Conservation (phyloP, 1,140 invertebrate genomes). For the Agrypnia vestita region DNA sequence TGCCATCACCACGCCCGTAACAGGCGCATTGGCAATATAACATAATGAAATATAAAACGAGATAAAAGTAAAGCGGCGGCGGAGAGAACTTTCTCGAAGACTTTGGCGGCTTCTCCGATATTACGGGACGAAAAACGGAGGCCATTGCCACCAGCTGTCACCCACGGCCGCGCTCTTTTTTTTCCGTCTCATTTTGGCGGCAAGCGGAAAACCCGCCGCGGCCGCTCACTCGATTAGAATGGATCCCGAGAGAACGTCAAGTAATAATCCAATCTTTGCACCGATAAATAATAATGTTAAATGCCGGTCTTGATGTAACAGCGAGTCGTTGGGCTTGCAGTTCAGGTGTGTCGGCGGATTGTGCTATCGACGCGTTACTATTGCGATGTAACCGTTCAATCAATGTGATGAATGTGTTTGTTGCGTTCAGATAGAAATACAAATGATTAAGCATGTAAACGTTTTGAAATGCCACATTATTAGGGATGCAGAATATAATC, state of each 20-base stretch:
- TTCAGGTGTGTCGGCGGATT: neutral
- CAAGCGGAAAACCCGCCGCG: constrained; percentile 36
- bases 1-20: neutral
- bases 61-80: constrained; percentile 44
- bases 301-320: constrained; percentile 9
- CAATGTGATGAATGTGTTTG: neutral
- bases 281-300: constrained; percentile 19
- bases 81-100: constrained; percentile 43
- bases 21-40: constrained; percentile 27
- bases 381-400: neutral
- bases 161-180: constrained; percentile 42
- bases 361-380: neutral
- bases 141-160: constrained; percentile 50
- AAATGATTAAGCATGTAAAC: neutral
- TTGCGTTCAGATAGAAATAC: too few species aligned
- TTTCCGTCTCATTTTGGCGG: constrained; percentile 47
- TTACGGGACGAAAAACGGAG: constrained; percentile 42
- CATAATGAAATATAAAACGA: constrained; percentile 44
- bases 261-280: constrained; percentile 23
- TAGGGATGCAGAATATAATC: neutral
- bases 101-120: constrained; percentile 17
- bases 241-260: constrained; percentile 38
- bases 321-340: neutral
- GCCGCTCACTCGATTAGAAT: constrained; percentile 45
- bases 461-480: neutral